Percentiles rank a stretch among this genome's conserved stretches.
phyloP scores from a whole-genome alignment of 1,140 invertebrate species.

The Drosophila ironensis region DNA sequence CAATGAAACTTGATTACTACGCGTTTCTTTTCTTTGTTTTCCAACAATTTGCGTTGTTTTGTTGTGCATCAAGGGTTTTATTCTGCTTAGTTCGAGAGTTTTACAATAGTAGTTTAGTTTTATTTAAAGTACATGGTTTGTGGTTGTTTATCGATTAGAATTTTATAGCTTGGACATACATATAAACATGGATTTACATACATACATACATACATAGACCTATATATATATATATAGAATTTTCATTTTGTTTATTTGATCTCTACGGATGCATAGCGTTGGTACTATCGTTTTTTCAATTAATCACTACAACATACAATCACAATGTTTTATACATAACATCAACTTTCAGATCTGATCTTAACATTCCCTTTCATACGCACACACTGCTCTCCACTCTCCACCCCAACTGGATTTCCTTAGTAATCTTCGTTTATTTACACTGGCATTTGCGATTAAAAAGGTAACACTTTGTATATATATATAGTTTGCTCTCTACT shows the following conservation, averaged over 20 bases:
- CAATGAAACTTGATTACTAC: no score
- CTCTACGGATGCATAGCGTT: constrained; percentile 9
- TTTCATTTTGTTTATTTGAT: no score
- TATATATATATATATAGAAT: constrained; percentile 17
- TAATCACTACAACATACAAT: constrained; percentile 61
- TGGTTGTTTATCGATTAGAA: constrained; percentile 33
- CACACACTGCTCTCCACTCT: neutral
- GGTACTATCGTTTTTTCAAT: constrained; percentile 31
- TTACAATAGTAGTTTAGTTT: constrained; percentile 40
- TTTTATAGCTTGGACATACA: constrained; percentile 51
- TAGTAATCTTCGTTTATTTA: neutral
- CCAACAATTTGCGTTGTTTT: no score
- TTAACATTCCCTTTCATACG: neutral
- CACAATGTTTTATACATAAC: constrained; percentile 61
- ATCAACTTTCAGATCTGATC: constrained; percentile 4
- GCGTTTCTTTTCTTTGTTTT: no score
- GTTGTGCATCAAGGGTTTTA: constrained; percentile 37
- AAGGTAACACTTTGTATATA: constrained; percentile 1
- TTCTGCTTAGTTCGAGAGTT: constrained; percentile 37
- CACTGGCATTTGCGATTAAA: constrained; percentile 7
- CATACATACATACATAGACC: constrained; percentile 32
- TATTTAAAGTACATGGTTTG: constrained; percentile 40
- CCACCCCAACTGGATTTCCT: neutral
- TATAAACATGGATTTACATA: constrained; percentile 44
- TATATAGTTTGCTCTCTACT: neutral